A percentile compares a stretch with the other conserved stretches of the same genome.
Evolutionary conservation across 2,888 invertebrate species (phyloP).

Genomic region (Geophilus truncorum): DNA sequence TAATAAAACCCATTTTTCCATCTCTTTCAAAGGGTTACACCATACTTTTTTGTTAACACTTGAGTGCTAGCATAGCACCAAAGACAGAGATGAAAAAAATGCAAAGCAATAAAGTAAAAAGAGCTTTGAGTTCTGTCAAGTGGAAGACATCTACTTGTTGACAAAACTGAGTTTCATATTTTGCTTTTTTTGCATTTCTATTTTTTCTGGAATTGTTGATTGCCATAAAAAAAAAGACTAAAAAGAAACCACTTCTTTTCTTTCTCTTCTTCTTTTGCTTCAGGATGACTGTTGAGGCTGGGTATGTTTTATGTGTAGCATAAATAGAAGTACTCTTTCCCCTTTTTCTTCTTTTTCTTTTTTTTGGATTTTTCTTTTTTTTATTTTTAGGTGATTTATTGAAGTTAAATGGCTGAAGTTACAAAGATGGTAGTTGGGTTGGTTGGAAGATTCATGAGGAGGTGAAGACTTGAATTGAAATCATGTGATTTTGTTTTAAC

Average conservation of each 20-base stretch:
- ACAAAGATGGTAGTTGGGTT: not conserved
- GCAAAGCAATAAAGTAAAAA: not conserved
- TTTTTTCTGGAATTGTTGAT: not conserved
- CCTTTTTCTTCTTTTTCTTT: not conserved
- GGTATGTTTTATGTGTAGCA: not conserved
- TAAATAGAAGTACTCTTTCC: not conserved
- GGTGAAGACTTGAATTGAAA: slow-evolving; percentile 7
- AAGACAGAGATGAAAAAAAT: not conserved
- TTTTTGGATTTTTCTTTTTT: not conserved
- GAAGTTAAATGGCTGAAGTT: not conserved
- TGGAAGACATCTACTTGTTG: slow-evolving; percentile 25
- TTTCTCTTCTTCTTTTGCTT: not conserved
- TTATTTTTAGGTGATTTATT: not conserved
- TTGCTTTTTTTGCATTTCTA: not conserved
- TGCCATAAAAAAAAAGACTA: not conserved
- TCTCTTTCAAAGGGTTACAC: not conserved
- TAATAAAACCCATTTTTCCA: not conserved
- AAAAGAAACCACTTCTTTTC: too few species aligned
- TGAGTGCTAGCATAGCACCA: not conserved
- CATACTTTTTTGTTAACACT: not conserved
- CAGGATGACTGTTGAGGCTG: not conserved
- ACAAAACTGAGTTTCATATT: slow-evolving; percentile 10
- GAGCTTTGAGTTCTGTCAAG: not conserved
- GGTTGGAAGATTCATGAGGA: slow-evolving; percentile 18
- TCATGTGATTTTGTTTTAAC: not conserved